phyloP scores from a whole-genome alignment of 92 coral and sea anemone genomes.

The Phymanthus crucifer region DNA sequence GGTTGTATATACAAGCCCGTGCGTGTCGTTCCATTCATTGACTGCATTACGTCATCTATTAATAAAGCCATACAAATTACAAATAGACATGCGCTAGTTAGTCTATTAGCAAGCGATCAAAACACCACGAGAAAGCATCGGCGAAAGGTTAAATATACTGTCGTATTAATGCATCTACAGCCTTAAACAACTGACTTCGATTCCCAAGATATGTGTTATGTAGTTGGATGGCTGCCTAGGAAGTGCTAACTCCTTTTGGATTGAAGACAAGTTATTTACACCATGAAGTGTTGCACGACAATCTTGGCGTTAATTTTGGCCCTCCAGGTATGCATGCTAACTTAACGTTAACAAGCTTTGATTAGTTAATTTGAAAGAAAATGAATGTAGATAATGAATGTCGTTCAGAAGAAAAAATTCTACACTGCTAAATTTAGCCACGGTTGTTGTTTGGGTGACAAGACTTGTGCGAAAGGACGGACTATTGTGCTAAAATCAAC shows the following conservation, averaged over 20 bases:
- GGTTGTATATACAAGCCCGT: background rate
- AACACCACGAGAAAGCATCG: background rate
- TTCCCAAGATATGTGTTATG: background rate
- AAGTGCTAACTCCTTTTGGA: background rate
- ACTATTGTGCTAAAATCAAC: too few species aligned
- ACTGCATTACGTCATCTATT: background rate
- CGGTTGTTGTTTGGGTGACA: too few species aligned
- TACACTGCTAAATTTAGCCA: background rate
- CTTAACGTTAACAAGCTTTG: background rate
- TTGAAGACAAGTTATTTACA: background rate
- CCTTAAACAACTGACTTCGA: background rate
- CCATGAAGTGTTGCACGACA: background rate
- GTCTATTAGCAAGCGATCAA: background rate
- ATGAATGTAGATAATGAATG: too few species aligned
- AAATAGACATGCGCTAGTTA: background rate
- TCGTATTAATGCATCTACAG: background rate
- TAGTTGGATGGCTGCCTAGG: background rate
- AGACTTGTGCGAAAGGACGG: too few species aligned
- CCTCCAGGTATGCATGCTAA: background rate
- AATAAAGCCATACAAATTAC: background rate
- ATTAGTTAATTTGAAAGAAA: background rate
- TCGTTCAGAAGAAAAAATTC: background rate
- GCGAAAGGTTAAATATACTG: background rate
- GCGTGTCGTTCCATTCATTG: too few species aligned
- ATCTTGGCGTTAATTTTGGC: background rate